phyloP scores from a whole-genome alignment of 2,797 vertebrate species.

The Eulemur coronatus region DNA sequence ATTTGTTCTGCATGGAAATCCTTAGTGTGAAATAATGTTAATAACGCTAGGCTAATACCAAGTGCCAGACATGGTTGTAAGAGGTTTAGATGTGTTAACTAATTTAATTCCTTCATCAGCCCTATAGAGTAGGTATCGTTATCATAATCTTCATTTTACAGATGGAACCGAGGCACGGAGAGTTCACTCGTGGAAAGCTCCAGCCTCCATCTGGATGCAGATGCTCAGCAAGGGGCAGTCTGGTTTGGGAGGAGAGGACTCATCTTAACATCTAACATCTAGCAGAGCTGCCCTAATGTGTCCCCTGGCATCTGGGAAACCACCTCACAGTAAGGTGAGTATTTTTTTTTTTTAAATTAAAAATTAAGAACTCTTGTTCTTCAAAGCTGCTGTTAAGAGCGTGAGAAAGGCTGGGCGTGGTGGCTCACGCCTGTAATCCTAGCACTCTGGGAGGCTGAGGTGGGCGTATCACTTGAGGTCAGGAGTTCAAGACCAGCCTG shows the following conservation, averaged over 20 bases:
- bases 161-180: not conserved
- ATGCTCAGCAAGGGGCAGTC: not conserved
- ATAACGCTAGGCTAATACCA: not conserved
- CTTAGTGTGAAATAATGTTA: not conserved
- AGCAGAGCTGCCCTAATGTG: not conserved
- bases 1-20: not conserved
- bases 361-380: not conserved
- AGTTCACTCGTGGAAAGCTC: not conserved
- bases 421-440: too few relatives aligned
- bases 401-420: not conserved
- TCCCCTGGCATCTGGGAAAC: not conserved
- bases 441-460: too few relatives aligned
- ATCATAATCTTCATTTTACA: not conserved
- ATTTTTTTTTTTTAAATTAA: not conserved
- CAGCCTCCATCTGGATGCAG: not conserved
- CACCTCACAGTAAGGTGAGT: not conserved
- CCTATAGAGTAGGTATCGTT: not conserved
- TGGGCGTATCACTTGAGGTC: fast-evolving
- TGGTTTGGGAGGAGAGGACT: not conserved
- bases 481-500: too few relatives aligned
- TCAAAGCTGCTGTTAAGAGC: not conserved
- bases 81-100: not conserved
- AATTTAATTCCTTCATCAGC: not conserved
- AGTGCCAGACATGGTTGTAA: not conserved
- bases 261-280: not conserved